Base-by-base conservation (phyloP, 2,888 invertebrate genomes). In the Chymomyza procnemis region DNA sequence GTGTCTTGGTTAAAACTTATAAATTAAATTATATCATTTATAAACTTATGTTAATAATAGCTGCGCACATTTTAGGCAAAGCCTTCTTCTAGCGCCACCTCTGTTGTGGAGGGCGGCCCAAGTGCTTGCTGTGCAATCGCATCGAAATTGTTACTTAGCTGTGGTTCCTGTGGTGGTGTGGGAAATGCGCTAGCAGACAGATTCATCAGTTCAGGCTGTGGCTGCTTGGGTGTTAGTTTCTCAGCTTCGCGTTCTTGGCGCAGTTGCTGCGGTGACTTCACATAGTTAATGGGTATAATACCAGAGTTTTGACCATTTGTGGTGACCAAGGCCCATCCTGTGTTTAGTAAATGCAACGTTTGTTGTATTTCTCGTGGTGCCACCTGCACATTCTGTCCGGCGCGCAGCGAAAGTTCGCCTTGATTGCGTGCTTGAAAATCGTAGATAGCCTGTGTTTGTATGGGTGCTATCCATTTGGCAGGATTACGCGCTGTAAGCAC, bases 361-460 rank as follows among this genome's bases (percentile, higher is more conserved):
- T 93, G 93, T 91, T 99, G 98, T 22, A 97, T 92, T 75, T 95
- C 94, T 88, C 94, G 93, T 0, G 98, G 98, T 0, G 98, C 98
- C 9, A 99, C 91, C 65, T 94, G 92, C 5, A 99, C 91, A 46
- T 93, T 93, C 85, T 97, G 96, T 73, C 97, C 96, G 63, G 93
- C 92, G 74, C 92, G 92, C 86, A 99, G 93, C 73, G 94, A 94
- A 34, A 99, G 89, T 90, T 99, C 99, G 71, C 95, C 94, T 0
- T 93, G 93, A 14, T 93, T 93, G 1, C 93, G 92, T 0, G 95
- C 95, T 64, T 93, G 92, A 91, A 97, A 98, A 88, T 95, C 94
- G 90, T 95, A 95, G 16, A 94, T 92, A 2, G 95, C 96, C 61
- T 94, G 92, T 2, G 95, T 94, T 59, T 92, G 92, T 3, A 94